Conservation (phyloP, 2,113 vertebrate species). For the Rhea americana region DNA sequence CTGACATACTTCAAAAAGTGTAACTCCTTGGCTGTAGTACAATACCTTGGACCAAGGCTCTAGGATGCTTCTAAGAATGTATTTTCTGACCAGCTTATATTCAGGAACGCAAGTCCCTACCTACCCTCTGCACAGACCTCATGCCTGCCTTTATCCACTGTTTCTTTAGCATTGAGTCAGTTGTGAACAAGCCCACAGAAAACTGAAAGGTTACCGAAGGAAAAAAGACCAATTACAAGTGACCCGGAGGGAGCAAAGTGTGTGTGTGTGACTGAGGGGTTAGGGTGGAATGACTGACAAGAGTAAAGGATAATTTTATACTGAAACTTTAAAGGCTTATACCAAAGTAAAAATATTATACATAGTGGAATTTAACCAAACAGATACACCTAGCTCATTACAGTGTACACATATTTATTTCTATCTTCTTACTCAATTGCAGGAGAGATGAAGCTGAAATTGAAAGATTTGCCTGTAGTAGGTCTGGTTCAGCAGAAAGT, state of each 20-base stretch:
- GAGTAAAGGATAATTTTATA: slow-evolving; percentile 19
- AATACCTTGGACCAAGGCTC: slow-evolving; percentile 9
- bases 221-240: slow-evolving; percentile 61
- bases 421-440: neutral
- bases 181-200: slow-evolving; percentile 31
- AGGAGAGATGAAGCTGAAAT: neutral
- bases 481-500: neutral
- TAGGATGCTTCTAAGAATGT: slow-evolving; percentile 12
- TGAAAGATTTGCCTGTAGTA: neutral
- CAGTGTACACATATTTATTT: slow-evolving; percentile 16
- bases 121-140: slow-evolving; percentile 33
- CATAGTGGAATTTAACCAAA: neutral
- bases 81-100: slow-evolving; percentile 48
- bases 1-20: slow-evolving; percentile 38
- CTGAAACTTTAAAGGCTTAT: slow-evolving; percentile 11
- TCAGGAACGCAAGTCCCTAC: neutral
- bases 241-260: slow-evolving; percentile 45
- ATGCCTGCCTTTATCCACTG: slow-evolving; percentile 28
- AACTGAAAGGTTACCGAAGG: slow-evolving; percentile 15
- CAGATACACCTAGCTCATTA: slow-evolving; percentile 3
- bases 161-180: slow-evolving; percentile 43
- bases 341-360: neutral
- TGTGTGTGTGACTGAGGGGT: neutral
- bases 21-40: neutral
- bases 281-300: neutral